These are phyloP conservation scores for Lepilemur septentrionalis DNA, from an alignment of 2,797 vertebrate species.

Conservation along the genomic window DNA sequence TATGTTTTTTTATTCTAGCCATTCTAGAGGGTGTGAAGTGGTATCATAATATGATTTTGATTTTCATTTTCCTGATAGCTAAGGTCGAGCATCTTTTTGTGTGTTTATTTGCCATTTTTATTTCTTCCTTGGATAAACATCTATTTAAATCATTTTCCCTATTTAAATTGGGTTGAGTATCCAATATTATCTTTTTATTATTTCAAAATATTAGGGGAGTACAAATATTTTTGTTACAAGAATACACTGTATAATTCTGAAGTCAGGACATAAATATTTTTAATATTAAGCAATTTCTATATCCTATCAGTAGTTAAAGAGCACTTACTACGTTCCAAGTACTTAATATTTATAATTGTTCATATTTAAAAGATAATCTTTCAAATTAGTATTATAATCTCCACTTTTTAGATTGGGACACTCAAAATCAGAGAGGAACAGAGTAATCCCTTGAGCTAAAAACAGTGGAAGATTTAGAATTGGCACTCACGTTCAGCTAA, in stretches of 20 bases:
- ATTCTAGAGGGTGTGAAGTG: neutral
- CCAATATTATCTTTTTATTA: neutral
- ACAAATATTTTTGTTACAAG: neutral
- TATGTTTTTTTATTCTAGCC: neutral
- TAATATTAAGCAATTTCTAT: neutral
- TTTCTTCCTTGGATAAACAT: neutral
- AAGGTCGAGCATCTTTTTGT: neutral
- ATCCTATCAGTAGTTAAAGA: neutral
- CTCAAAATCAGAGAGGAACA: neutral
- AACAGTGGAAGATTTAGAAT: neutral
- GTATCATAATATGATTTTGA: neutral
- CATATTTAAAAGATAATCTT: neutral
- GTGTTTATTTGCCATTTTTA: neutral
- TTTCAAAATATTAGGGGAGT: neutral
- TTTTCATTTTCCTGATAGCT: neutral
- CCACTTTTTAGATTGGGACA: neutral
- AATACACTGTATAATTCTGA: neutral
- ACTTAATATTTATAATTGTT: neutral
- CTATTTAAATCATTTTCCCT: neutral
- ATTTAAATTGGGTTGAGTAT: neutral
- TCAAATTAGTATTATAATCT: neutral
- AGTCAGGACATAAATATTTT: neutral
- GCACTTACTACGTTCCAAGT: neutral
- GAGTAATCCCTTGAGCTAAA: neutral
- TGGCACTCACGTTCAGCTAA: neutral